Evolutionary conservation across 2,797 vertebrate species (phyloP), one percentile per base, ranked within the genome.

Genomic region (Epinephelus malabaricus): DNA sequence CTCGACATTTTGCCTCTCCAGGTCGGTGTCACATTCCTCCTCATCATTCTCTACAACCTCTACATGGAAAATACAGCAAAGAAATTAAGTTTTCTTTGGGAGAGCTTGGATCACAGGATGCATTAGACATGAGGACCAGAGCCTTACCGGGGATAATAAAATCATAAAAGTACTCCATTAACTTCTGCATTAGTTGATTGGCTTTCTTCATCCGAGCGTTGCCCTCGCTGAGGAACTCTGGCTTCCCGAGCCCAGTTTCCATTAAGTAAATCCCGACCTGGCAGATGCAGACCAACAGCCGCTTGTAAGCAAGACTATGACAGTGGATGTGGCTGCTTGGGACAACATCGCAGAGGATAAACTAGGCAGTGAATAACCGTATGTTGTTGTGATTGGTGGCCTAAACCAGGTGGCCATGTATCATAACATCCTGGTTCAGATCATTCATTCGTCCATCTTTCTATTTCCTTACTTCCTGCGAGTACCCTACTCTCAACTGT

Each of bases 1-100:
- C 92, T 98, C 98, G 4, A 99, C 95, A 62, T 99, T 99, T 83
- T 99, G 98, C 67, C 98, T 94, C 91, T 99, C 98, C 69, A 98
- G 91, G 59, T 99, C 98, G 0, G 72, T 96, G 78, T 99, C 98
- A 53, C 97, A 95, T 66, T 97, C 96, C 78, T 97, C 97, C n/a
- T 97, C 97, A 50, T 97, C 96, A 18, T 97, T 97, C 61, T 97
- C 97, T 71, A 96, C 93, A 1, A 96, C 94, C 84, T 98, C 98
- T 99, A 85, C 18, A 77, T 19, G 1, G 2, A 47, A 60, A 77
- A 80, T 0, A 56, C 45, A 77, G 25, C 43, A 76, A 38, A 19
- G 27, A 55, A 78, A 60, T 25, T 38, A 19, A 14, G 21, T 40
- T 7, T 14, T 34, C 1, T 18, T 25, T 66, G 8, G 21, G 21